Percentiles rank a stretch among this genome's conserved stretches.
These are phyloP conservation scores for Beroe forskalii DNA, from an alignment of 37 sponge, comb jelly and placozoan genomes.

Conservation along the genomic window DNA sequence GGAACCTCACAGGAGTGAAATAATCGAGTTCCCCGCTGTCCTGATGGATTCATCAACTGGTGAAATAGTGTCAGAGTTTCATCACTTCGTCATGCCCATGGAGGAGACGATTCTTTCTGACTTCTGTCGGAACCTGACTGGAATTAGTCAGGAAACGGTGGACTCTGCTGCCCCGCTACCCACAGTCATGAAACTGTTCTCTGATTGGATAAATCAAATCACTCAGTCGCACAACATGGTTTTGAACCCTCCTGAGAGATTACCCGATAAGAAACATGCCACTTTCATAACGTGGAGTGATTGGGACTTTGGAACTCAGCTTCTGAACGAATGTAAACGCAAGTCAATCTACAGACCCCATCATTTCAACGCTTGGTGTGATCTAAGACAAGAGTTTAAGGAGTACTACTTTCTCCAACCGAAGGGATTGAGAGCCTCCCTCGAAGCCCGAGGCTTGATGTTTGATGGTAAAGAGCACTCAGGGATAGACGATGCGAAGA, in stretches of 20 bases:
- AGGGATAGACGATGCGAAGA: constrained; percentile 87
- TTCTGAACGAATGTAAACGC: constrained; percentile 76
- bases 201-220: constrained; percentile 5
- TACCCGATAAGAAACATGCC: constrained; percentile 2
- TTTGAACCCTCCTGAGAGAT: background rate
- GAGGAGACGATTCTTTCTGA: constrained; percentile 73
- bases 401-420: constrained; percentile 76
- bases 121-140: constrained; percentile 85
- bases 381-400: constrained; percentile 72
- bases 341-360: constrained; percentile 72
- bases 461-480: constrained; percentile 83
- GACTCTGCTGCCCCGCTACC: background rate
- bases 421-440: constrained; percentile 75
- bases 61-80: constrained; percentile 73
- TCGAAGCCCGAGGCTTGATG: constrained; percentile 72
- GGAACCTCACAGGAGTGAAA: constrained; percentile 67
- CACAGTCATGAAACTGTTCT: constrained; percentile 48
- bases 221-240: background rate
- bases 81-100: constrained; percentile 77
- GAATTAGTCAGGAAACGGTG: constrained; percentile 77
- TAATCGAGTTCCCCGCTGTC: constrained; percentile 90
- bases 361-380: constrained; percentile 82
- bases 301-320: constrained; percentile 85
- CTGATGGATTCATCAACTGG: constrained; percentile 71
- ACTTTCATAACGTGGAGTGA: constrained; percentile 66